Percentiles rank a stretch among this genome's conserved stretches.
phyloP scores from a whole-genome alignment of 1,140 invertebrate genomes.

The Macrostomum lignano region DNA sequence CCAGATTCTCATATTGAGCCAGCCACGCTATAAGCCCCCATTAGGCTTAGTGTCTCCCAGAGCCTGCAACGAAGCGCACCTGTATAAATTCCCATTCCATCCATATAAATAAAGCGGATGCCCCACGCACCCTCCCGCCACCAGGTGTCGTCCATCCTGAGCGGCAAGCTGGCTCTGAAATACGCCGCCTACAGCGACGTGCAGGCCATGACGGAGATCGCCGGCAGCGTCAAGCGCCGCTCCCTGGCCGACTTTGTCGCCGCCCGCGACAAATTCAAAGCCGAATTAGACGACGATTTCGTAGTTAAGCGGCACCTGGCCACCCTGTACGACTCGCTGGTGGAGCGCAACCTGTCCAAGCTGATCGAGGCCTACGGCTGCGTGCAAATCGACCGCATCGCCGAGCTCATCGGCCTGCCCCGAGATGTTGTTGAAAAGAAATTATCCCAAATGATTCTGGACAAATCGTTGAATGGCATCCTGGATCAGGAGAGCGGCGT shows the following conservation, averaged over 20 bases:
- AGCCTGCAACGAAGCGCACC: too few species aligned
- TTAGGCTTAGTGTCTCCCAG: too few species aligned
- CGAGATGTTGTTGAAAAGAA: constrained; percentile 79
- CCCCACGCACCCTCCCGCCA: too few species aligned
- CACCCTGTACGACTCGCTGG: constrained; percentile 79
- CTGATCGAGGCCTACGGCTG: constrained; percentile 93
- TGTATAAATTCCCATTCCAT: too few species aligned
- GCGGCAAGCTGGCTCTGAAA: constrained; percentile 78
- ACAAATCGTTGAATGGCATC: constrained; percentile 72
- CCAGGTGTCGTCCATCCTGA: constrained; percentile 61
- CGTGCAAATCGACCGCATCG: constrained; percentile 58
- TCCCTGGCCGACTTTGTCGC: constrained; percentile 75
- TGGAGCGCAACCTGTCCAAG: constrained; percentile 89
- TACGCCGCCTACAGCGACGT: constrained; percentile 75
- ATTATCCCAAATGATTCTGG: constrained; percentile 94
- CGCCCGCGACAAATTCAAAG: constrained; percentile 38
- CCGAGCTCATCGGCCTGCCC: constrained; percentile 55
- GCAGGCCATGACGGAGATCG: constrained; percentile 87
- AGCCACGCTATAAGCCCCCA: too few species aligned
- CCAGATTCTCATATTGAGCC: too few species aligned
- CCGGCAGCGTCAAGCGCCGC: constrained; percentile 70
- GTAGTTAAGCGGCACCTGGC: constrained; percentile 83
- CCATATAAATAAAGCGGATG: too few species aligned
- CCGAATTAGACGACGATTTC: constrained; percentile 70
- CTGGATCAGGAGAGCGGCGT: constrained; percentile 89